These are phyloP conservation scores for Gymnoscelis rufifasciata DNA, from an alignment of 2,888 invertebrate species.

Conservation along the genomic window DNA sequence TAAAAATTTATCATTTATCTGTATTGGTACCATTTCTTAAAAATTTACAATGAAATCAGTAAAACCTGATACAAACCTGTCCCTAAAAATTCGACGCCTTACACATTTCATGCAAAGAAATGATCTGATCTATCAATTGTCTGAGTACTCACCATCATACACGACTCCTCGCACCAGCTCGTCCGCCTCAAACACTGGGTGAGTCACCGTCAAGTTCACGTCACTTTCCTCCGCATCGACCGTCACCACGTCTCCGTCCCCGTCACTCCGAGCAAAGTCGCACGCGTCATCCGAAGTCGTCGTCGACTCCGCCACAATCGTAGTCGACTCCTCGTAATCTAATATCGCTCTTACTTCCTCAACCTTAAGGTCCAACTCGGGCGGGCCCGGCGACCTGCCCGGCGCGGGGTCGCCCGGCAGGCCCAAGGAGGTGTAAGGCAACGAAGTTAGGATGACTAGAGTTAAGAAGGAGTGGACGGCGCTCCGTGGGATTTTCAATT, in stretches of 20 bases:
- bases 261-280: constrained; percentile 69
- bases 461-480: constrained; percentile 36
- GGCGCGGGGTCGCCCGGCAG: constrained; percentile 82
- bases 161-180: constrained; percentile 74
- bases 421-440: constrained; percentile 66
- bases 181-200: constrained; percentile 72
- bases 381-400: constrained; percentile 83
- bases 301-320: constrained; percentile 16
- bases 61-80: too few relatives aligned
- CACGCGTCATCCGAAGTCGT: constrained; percentile 56
- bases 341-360: constrained; percentile 39
- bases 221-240: constrained; percentile 62
- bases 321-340: constrained; percentile 51
- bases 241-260: constrained; percentile 62
- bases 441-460: constrained; percentile 51
- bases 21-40: too few relatives aligned
- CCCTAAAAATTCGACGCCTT: too few relatives aligned
- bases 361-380: constrained; percentile 31
- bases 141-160: constrained; percentile 77
- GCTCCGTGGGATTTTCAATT: constrained; percentile 50
- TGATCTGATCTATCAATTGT: too few relatives aligned
- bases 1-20: too few relatives aligned
- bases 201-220: constrained; percentile 71
- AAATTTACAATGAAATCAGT: too few relatives aligned
- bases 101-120: too few relatives aligned